Evolutionary conservation across 2,797 vertebrate species (phyloP).

Genomic region (Neosilurus mollespiculum): DNA sequence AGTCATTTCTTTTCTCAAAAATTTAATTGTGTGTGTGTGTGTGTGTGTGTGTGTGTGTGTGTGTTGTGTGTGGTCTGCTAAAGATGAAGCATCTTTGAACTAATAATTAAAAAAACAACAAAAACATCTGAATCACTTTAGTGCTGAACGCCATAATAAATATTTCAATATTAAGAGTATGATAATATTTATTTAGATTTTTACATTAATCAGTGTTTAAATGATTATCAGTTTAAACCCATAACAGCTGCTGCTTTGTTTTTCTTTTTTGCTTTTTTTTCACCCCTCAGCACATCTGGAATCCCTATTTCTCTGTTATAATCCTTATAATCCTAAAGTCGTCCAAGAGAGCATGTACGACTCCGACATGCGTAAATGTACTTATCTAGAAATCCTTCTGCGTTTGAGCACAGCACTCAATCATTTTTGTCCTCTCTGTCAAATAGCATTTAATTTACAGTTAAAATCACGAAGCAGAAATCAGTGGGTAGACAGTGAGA

Average conservation of each 20-base stretch:
- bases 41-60: no score
- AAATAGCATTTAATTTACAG: not conserved
- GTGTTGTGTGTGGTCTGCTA: no score
- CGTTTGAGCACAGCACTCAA: not conserved
- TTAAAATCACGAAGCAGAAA: not conserved
- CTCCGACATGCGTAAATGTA: slow-evolving; percentile 21
- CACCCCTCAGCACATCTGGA: slow-evolving; percentile 54
- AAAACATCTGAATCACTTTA: not conserved
- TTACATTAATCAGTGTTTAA: not conserved
- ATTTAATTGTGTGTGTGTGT: no score
- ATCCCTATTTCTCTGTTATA: slow-evolving; percentile 32
- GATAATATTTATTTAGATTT: not conserved
- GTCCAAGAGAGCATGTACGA: slow-evolving; percentile 13
- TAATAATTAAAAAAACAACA: not conserved
- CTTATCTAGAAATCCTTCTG: slow-evolving; percentile 16
- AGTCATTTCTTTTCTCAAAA: no score
- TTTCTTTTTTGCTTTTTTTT: not conserved
- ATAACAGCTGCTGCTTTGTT: not conserved
- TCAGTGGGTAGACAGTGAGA: not conserved
- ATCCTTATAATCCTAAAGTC: slow-evolving; percentile 32
- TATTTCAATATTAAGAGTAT: not conserved
- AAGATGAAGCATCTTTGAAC: no score
- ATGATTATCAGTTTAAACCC: not conserved
- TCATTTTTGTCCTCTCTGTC: slow-evolving; percentile 1
- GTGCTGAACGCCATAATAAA: not conserved